Evolutionary conservation across 2,113 vertebrate genomes (phyloP), one percentile per base, ranked within the genome.

Genomic region (Chaenocephalus aceratus): DNA sequence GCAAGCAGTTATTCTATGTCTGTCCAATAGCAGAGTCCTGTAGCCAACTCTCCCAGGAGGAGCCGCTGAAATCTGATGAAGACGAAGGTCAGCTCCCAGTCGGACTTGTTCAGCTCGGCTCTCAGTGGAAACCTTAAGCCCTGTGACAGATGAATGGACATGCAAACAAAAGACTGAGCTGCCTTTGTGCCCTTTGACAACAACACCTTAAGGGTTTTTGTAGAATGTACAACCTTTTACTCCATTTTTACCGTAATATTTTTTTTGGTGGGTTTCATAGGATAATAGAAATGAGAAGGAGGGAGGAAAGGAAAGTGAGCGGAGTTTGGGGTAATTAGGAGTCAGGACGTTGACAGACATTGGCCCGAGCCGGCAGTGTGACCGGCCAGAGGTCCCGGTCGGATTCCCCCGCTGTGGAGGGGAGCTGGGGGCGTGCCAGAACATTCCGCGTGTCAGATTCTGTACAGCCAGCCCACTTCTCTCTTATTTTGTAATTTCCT

Each of bases 371-470:
- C 26, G 59, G 63, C 44, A 46, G 71, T 73, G 77, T 77, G 82
- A 90, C 83, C 65, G 44, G 69, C 58, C 72, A 72, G 56, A 84
- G 72, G 84, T 89, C 69, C 54, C 26, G 77, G 71, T 85, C 74
- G 12, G 74, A 68, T 90, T 76, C 64, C 58, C 88, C 91, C 10
- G 78, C 92, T 92, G 89, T 76, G 86, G 79, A 75, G 76, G 13
- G 26, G 72, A 84, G 69, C 80, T 91, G 91, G 88, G 82, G 85
- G 90, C 48, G 89, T 88, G 93, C 93, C 92, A 92, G 86, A 87
- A 92, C 91, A 94, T 94, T 94, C 92, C 89, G 7, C 36, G 60
- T 82, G 89, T 93, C 86, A 91, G 84, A 90, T 87, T 92, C 79
- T 86, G 77, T 86, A 86, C 62, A 86, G 91, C 91, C 91, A 46